These are phyloP conservation scores for Crocuta crocuta DNA, from an alignment of 2,113 vertebrate genomes.

Conservation along the genomic window DNA sequence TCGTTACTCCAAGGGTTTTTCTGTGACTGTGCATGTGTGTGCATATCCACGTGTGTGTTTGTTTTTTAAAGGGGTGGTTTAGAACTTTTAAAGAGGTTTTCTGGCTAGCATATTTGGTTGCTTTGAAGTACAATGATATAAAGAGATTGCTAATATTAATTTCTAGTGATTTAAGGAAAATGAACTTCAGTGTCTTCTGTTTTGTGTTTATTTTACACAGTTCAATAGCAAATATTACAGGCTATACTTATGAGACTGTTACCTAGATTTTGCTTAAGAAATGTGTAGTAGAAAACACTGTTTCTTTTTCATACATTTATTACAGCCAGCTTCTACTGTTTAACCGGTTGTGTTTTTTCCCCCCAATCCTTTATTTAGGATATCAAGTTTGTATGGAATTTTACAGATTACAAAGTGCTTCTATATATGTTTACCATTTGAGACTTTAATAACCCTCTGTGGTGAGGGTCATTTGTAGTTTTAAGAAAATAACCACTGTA, in stretches of 20 bases:
- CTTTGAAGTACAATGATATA: neutral
- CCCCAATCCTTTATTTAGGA: neutral
- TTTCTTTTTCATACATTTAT: neutral
- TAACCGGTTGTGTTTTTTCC: neutral
- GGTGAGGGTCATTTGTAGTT: neutral
- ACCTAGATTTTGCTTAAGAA: neutral
- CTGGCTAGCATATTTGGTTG: neutral
- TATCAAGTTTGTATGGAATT: neutral
- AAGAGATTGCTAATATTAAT: neutral
- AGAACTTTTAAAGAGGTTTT: neutral
- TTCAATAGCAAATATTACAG: neutral
- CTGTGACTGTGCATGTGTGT: neutral
- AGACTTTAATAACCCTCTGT: neutral
- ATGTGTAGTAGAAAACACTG: neutral
- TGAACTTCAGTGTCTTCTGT: neutral
- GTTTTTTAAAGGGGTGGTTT: neutral
- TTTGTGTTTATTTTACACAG: neutral
- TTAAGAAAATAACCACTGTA: neutral
- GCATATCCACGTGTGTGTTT: neutral
- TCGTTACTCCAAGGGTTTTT: neutral
- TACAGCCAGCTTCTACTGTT: neutral
- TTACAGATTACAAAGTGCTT: neutral
- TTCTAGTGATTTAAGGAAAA: neutral
- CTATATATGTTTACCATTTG: neutral
- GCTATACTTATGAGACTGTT: neutral